Base-by-base conservation (phyloP, 1,140 invertebrate genomes). In the Drosophila arizonae region DNA sequence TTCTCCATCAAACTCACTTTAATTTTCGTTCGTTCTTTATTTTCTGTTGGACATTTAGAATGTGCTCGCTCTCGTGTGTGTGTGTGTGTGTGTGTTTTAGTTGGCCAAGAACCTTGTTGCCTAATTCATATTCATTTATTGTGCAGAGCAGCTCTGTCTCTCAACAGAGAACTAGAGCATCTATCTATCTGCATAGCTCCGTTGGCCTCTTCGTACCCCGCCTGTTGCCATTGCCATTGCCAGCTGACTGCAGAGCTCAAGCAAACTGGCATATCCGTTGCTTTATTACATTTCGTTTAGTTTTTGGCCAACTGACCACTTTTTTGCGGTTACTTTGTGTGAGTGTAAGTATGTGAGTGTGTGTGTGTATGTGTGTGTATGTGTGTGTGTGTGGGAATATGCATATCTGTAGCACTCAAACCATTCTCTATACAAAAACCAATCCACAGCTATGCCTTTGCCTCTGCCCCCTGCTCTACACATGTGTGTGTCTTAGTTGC, bases 211-310 rank as follows among this genome's bases (percentile, higher is more conserved):
- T 8, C 21, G 3, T 28, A 13, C 50, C 43, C 21, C 45, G 9
- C 13, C 36, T 10, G 3, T 36, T 15, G 21, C 21, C 21, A 24
- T 36, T 15, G 50, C 45, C 48, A n/a, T 8, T 36, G 11, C 45
- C 46, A 48, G 36, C 30, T 36, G 56, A 24, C 55, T 58, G 63
- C 54, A 64, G 63, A 51, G 72, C 62, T 65, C 64, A 60, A 69
- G 81, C 77, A 68, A 84, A 88, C 84, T 77, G 84, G 84, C 79
- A 88, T 87, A 87, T 87, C 76, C 84, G 84, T 84, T 87, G 84
- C 84, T 87, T 87, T 87, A 87, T 87, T 87, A 87, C 84, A 88
- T 87, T 87, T 87, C 84, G 84, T 87, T 87, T 87, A 87, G 84
- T 87, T 87, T 79, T 87, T 87, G 84, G 84, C 84, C 84, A 87